Base-by-base conservation (phyloP, 2,888 invertebrate genomes). In the Chrysomela aeneicollis region DNA sequence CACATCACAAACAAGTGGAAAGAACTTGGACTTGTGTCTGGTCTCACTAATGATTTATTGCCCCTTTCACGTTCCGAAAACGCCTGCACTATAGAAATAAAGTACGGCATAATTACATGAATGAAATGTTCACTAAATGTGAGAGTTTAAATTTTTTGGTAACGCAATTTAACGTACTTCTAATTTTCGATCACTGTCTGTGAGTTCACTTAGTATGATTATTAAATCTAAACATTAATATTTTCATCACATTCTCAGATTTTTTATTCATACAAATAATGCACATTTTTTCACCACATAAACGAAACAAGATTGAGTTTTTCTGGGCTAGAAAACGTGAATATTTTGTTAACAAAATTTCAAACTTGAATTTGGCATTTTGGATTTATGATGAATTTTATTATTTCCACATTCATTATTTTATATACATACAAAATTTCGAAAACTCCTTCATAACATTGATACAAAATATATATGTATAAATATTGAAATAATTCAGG, bases 401-500 rank as follows among this genome's bases (percentile, higher is more conserved):
- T 55, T 18, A 2, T 69, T 66, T 67, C 59, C 65, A 66, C 37
- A n/a, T 54, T 59, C n/a, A n/a, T n/a, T n/a, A n/a, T 59, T 69
- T 68, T 73, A 72, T 72, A 68, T 71, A 73, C 69, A 73, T 73
- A 72, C 67, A 75, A 72, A 71, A 72, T 73, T 63, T 71, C 67
- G 69, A 73, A 72, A 72, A 68, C 69, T 70, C 69, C 59, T 54
- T 65, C 69, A 66, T 67, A 73, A 76, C 67, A 73, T 73, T 71
- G 69, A 73, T 74, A 74, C 71, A 73, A 74, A 74, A 75, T 72
- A 75, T 74, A 73, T 73, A 62, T 66, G 59, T 69, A 60, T 51
- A 64, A 62, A 62, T 59, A 55, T 55, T 51, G 59, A 67, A 67
- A 50, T 58, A 63, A 64, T 59, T 32, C 59, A 52, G 22, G 54